A percentile compares a stretch with the other conserved stretches of the same genome.
These are phyloP conservation scores for Poeciliopsis turneri DNA, from an alignment of 2,797 vertebrate species.

Conservation along the genomic window DNA sequence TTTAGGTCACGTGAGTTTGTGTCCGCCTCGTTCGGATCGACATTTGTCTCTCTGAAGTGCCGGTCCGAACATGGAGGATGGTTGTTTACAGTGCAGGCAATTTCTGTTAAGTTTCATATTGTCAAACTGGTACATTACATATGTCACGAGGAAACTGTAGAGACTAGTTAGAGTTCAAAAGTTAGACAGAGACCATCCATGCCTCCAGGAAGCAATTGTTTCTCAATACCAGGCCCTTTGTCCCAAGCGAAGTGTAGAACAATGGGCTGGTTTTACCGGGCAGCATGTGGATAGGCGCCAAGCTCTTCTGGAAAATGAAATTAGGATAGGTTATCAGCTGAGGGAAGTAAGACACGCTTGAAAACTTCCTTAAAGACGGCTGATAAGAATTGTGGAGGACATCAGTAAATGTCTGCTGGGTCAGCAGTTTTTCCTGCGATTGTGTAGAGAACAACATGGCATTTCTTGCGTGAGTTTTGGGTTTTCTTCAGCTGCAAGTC, in stretches of 20 bases:
- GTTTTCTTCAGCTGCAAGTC: not conserved
- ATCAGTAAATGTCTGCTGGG: not conserved
- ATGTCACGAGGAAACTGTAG: no score
- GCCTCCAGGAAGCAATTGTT: not conserved
- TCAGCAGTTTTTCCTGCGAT: not conserved
- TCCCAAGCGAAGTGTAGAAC: not conserved
- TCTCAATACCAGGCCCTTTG: not conserved
- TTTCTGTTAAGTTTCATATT: no score
- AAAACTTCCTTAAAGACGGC: not conserved
- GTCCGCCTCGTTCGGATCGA: no score
- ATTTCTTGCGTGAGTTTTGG: not conserved
- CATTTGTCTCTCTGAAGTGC: no score
- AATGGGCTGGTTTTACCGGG: not conserved
- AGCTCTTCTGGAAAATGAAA: not conserved
- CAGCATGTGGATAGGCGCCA: not conserved
- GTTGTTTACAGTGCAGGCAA: no score
- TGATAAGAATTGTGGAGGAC: not conserved
- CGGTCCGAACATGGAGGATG: no score
- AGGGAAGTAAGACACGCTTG: not conserved
- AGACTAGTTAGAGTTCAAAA: not conserved
- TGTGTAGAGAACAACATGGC: not conserved
- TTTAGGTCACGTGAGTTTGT: not conserved
- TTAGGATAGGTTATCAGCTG: not conserved
- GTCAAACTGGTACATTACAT: no score
- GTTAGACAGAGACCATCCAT: no score